These are phyloP conservation scores for Dryadula phaetusa DNA, from an alignment of 2,888 invertebrate species.

Conservation along the genomic window DNA sequence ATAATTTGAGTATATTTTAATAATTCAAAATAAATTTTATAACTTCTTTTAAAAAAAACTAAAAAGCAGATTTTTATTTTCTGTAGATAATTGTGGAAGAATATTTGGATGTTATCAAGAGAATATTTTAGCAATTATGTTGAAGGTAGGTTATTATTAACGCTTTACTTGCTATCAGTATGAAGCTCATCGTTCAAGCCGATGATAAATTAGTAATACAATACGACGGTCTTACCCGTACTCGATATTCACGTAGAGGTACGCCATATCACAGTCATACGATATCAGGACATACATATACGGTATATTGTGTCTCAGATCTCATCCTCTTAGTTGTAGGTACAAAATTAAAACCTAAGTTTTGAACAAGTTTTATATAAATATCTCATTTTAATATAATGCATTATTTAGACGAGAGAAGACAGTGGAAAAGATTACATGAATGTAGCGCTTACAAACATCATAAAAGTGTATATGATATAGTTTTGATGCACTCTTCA, in stretches of 20 bases:
- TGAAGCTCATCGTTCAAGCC: conserved; percentile 5
- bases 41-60: no score
- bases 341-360: not conserved
- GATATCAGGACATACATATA: conserved; percentile 3
- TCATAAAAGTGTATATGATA: not conserved
- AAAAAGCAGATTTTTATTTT: no score
- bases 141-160: not conserved
- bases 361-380: no score
- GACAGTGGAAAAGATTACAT: no score
- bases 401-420: not conserved
- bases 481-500: not conserved
- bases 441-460: not conserved
- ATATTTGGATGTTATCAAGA: not conserved
- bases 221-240: conserved; percentile 11
- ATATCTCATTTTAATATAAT: no score
- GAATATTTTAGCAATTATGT: not conserved
- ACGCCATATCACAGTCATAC: not conserved
- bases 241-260: not conserved
- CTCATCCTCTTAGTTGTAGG: not conserved
- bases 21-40: no score
- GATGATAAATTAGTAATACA: conserved; percentile 17
- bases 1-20: no score
- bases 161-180: not conserved
- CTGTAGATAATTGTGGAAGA: no score
- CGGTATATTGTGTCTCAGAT: conserved; percentile 1